Evolutionary conservation across 2,888 invertebrate species (phyloP).

Genomic region (Cetonia aurata): DNA sequence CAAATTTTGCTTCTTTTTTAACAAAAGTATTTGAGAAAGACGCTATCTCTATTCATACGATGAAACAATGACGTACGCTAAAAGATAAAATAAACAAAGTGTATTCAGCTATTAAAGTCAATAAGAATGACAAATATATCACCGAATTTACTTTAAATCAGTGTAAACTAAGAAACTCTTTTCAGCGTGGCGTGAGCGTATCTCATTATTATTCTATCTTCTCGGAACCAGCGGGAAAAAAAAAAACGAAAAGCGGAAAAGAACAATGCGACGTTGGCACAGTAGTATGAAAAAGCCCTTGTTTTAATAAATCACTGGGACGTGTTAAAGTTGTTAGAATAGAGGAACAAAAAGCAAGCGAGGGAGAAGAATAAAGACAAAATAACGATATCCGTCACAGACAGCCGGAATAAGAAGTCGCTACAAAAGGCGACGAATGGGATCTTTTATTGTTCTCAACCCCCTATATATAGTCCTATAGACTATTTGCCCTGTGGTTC

Average conservation of each 20-base stretch:
- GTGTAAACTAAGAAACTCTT: too few species aligned
- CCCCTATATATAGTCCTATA: not conserved
- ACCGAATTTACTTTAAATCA: too few species aligned
- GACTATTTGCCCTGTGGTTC: not conserved
- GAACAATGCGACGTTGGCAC: constrained; percentile 10
- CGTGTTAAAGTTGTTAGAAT: constrained; percentile 34
- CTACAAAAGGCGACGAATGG: constrained; percentile 1
- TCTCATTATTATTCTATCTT: too few species aligned
- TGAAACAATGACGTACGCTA: too few species aligned
- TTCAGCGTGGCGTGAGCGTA: too few species aligned
- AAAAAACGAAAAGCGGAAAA: not conserved
- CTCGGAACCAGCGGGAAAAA: not conserved
- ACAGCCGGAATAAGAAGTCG: constrained; percentile 17
- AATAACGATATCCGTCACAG: constrained; percentile 25
- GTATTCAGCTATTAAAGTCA: too few species aligned
- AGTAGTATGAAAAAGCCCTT: constrained; percentile 30
- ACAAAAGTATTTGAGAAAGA: too few species aligned
- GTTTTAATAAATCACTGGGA: constrained; percentile 33
- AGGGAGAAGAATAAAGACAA: not conserved
- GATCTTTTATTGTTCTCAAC: constrained; percentile 27
- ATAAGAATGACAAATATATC: too few species aligned
- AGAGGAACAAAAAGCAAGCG: not conserved
- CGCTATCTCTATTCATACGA: too few species aligned
- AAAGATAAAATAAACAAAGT: too few species aligned
- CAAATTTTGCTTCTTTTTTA: too few species aligned